A percentile compares a stretch with the other conserved stretches of the same genome.
Conservation (phyloP, 2,797 vertebrate species). For the Chlorospingus flavigularis region DNA sequence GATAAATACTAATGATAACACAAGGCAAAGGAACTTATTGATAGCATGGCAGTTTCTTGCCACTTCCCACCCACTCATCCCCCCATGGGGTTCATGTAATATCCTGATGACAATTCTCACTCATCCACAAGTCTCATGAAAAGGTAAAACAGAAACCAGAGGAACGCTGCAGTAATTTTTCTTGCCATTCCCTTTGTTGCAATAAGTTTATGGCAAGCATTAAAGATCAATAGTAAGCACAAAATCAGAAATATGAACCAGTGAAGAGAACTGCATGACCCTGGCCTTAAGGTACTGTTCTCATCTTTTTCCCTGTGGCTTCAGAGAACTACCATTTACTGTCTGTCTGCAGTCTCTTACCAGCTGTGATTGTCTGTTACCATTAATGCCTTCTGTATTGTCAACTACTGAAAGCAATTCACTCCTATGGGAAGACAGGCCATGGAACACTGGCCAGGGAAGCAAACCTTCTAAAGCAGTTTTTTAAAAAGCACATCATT, state of each 20-base stretch:
- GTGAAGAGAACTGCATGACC: background rate
- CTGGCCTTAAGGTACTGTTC: background rate
- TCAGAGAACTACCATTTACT: background rate
- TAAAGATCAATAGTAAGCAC: background rate
- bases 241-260: fast-evolving
- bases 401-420: background rate
- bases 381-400: background rate
- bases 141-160: background rate
- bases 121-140: background rate
- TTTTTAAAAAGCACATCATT: background rate
- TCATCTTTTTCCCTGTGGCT: background rate
- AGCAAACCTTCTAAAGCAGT: background rate
- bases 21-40: background rate
- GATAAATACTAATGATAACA: background rate
- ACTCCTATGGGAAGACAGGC: background rate
- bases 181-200: background rate
- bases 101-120: background rate
- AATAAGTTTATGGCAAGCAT: background rate
- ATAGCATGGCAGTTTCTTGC: background rate
- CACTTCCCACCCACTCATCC: background rate
- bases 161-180: background rate
- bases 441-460: background rate
- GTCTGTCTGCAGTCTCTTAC: background rate
- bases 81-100: background rate
- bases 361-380: background rate